A percentile compares a stretch with the other conserved stretches of the same genome.
Conservation (phyloP, 1,140 invertebrate species). For the Nephila pilipes region DNA sequence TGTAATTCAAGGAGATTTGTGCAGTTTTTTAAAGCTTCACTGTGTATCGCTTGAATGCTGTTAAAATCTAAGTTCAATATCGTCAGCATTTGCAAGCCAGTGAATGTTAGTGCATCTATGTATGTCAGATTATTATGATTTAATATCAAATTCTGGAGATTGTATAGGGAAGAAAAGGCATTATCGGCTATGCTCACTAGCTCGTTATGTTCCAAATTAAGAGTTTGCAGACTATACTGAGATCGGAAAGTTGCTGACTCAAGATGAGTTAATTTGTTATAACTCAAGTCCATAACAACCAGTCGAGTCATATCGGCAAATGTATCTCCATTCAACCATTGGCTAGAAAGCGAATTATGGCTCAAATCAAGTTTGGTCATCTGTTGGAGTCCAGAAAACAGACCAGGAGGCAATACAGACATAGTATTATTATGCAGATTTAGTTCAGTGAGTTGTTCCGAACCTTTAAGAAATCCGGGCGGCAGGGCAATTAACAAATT, state of each 20-base stretch:
- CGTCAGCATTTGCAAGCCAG: constrained; percentile 89
- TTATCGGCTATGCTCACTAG: constrained; percentile 89
- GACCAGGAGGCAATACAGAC: constrained; percentile 87
- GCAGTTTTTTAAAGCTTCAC: constrained; percentile 91
- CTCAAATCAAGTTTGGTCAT: constrained; percentile 92
- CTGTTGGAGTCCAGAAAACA: constrained; percentile 90
- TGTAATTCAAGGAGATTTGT: constrained; percentile 90
- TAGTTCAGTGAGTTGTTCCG: constrained; percentile 89
- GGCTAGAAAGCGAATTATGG: constrained; percentile 91
- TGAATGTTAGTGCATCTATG: constrained; percentile 88
- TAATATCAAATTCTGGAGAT: constrained; percentile 90
- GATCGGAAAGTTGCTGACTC: constrained; percentile 91
- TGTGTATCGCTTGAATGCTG: constrained; percentile 87
- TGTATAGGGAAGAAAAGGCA: constrained; percentile 91
- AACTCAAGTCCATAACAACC: constrained; percentile 91
- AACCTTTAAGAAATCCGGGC: constrained; percentile 89
- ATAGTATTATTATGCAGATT: constrained; percentile 93
- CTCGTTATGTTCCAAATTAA: constrained; percentile 90
- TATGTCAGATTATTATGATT: constrained; percentile 90
- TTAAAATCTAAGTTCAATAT: constrained; percentile 91
- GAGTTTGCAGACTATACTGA: constrained; percentile 90
- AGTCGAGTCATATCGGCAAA: constrained; percentile 93
- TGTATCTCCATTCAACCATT: constrained; percentile 89
- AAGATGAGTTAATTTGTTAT: constrained; percentile 90
- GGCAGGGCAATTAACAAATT: constrained; percentile 92